Base-by-base conservation (phyloP, 2,113 vertebrate species). In the Hippocampus guttulatus region DNA sequence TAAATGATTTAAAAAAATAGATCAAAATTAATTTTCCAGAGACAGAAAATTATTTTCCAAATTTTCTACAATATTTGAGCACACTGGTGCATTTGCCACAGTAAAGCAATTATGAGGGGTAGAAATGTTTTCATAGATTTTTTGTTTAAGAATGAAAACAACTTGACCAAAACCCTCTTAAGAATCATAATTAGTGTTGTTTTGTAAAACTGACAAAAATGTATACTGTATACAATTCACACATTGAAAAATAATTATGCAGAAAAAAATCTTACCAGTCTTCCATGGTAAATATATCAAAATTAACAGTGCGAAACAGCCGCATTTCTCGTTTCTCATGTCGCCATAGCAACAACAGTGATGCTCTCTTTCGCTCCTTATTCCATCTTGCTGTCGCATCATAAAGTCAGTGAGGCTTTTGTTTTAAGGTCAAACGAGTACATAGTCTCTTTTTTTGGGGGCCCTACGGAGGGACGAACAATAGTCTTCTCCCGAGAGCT, bases 401-500 rank as follows among this genome's bases (percentile, higher is more conserved):
- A 47, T 45, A 64, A 43, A 43, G 40, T 43, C 63, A 45, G 12
- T 9, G 41, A 47, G n/a, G 23, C 15, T 47, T 23, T 47, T 27
- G 27, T 27, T 63, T 65, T 65, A 65, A 65, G 64, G 64, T 47
- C 64, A 49, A 47, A 27, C 63, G 12, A 47, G 14, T 18, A 43
- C 40, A 45, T 45, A 2, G 8, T 12, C 40, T 23, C 62, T 41
- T 23, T 64, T 23, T 23, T 65, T 65, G 4, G 12, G 23, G 57
- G 14, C 64, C 70, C 18, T 49, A 71, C 60, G 45, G 65, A 65
- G 3, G 40, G 14, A 80, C 5, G 30, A 41, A 75, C 74, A 77
- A 41, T 5, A 45, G 69, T 72, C 70, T 70, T 54, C 75, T 72
- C 66, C 62, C 67, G n/a, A 68, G 79, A 77, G 81, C 64, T 41